Percentiles rank a stretch among this genome's conserved stretches.
These are phyloP conservation scores for Hirtodrosophila histrioides DNA, from an alignment of 2,888 invertebrate species.

Conservation along the genomic window DNA sequence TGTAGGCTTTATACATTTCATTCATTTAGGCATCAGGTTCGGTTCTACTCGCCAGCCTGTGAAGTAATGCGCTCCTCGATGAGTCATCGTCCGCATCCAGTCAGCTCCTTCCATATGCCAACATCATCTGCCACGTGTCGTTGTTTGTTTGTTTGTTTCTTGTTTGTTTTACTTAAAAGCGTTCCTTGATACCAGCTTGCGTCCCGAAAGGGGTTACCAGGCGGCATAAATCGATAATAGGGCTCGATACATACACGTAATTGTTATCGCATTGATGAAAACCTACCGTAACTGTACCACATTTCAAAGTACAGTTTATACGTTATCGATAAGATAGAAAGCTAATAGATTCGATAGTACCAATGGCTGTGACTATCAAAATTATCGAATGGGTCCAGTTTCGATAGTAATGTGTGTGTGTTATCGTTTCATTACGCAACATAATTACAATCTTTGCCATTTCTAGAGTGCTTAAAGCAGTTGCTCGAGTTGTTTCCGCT, in stretches of 20 bases:
- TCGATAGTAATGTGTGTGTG: no score
- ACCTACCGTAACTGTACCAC: no score
- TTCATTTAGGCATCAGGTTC: constrained; percentile 38
- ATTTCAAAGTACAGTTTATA: no score
- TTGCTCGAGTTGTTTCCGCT: neutral
- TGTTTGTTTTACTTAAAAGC: constrained; percentile 68
- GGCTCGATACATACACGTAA: no score
- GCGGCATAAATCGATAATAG: constrained; percentile 33
- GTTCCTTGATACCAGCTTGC: constrained; percentile 56
- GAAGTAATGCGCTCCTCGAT: constrained; percentile 56
- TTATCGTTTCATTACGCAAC: no score
- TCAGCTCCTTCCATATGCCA: neutral
- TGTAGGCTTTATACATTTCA: constrained; percentile 16
- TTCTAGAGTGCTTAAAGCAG: neutral
- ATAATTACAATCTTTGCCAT: no score
- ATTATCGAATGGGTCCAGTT: no score
- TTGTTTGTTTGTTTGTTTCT: constrained; percentile 23
- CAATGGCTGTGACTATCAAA: no score
- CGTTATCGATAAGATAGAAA: no score
- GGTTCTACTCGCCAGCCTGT: constrained; percentile 6
- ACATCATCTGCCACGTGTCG: constrained; percentile 52
- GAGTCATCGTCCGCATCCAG: constrained; percentile 57
- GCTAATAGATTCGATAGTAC: no score
- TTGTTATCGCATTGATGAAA: no score
- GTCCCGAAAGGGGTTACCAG: constrained; percentile 30